Base-by-base conservation (phyloP, 2,888 invertebrate genomes). In the Phalera bucephala region DNA sequence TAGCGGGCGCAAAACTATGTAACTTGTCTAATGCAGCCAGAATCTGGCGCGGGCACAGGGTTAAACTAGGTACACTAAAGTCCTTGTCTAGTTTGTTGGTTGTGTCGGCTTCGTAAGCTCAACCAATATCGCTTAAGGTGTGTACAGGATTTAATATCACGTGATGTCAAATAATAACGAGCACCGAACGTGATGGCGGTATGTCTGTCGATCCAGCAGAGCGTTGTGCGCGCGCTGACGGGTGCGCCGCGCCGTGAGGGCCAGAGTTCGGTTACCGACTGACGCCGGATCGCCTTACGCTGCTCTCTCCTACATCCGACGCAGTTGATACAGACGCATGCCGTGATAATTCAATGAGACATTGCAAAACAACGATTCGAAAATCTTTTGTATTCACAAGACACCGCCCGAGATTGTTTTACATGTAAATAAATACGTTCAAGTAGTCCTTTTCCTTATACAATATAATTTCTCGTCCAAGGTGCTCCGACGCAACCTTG, bases 261-360 rank as follows among this genome's bases (percentile, higher is more conserved):
- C 52, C 52, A 38, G 44, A 64, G 68, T 74, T 74, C 76, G 79
- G 77, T 80, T 75, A 75, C 84, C 80, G 77, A 46, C 81, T 82
- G 83, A 80, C 73, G 72, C 73, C 71, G 40, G 59, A 73, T 76
- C 71, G 25, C 23, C 54, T 77, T 73, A 63, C 75, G 27, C 20
- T 39, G 46, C 40, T 30, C 43, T 49, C 36, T 49, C 33, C 29
- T 41, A 29, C 40, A 36, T 36, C 47, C 40, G 21, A 42, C 31
- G 36, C 37, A 43, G 45, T 48, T 52, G 47, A 45, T 54, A 43
- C 45, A 51, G 64, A 42, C 43, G 49, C 49, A 56, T 49, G 48
- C 53, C 48, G 43, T 52, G 62, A 61, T 69, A 66, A 65, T 58
- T 66, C 61, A 40, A 56, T 52, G 55, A 64, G 57, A 65, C 67